Conservation (phyloP, 2,113 vertebrate genomes). For the Picathartes gymnocephalus region DNA sequence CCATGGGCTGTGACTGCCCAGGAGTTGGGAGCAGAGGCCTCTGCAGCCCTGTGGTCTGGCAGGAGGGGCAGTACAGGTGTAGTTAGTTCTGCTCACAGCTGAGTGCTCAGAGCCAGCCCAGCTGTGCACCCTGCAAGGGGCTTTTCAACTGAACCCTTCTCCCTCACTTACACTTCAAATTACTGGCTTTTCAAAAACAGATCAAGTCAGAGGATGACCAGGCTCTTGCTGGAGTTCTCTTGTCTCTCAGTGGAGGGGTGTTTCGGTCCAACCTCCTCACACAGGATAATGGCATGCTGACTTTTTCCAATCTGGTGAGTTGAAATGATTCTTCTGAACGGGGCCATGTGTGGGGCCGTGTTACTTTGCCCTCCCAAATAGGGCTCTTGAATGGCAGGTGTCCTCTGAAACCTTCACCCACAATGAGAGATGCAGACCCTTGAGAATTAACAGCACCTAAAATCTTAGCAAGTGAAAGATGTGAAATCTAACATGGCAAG, state of each 20-base stretch:
- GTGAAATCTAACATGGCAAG: background rate
- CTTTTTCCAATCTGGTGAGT: slow-evolving; percentile 92
- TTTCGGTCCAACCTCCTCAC: slow-evolving; percentile 96
- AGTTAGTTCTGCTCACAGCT: background rate
- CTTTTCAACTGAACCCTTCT: background rate
- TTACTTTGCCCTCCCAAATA: background rate
- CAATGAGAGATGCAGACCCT: background rate
- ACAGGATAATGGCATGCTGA: slow-evolving; percentile 91
- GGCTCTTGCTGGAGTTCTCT: slow-evolving; percentile 90
- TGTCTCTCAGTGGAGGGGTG: slow-evolving; percentile 92
- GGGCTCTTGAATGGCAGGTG: background rate
- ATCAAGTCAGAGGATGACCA: slow-evolving; percentile 89
- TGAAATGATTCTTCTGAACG: background rate
- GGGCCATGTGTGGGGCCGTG: background rate
- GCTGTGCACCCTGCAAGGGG: background rate
- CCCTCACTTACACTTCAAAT: background rate
- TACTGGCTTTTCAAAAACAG: slow-evolving; percentile 60
- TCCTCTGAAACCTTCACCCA: background rate
- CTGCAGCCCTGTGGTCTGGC: background rate
- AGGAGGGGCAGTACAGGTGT: background rate
- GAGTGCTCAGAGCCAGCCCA: background rate
- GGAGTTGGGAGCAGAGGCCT: background rate
- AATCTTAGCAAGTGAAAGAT: background rate
- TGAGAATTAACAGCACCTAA: background rate
- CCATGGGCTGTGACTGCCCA: background rate